phyloP scores from a whole-genome alignment of 2,113 vertebrate species.

The Illadopsis cleaveri region DNA sequence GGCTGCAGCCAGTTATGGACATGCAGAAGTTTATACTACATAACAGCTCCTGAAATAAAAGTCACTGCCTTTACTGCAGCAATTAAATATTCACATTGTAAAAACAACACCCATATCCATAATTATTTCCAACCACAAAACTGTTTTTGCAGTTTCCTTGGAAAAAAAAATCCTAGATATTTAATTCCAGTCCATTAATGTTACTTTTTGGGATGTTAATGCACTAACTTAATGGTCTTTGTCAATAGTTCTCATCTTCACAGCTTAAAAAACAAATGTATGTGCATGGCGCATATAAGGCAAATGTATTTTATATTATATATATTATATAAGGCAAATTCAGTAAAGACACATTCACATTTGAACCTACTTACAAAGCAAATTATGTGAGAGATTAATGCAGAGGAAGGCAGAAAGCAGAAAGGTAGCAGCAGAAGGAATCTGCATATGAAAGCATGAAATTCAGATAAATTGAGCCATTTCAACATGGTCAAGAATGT shows the following conservation, averaged over 20 bases:
- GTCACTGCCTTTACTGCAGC: neutral
- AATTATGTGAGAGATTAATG: neutral
- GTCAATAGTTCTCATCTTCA: neutral
- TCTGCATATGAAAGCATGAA: neutral
- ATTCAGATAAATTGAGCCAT: neutral
- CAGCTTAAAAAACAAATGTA: neutral
- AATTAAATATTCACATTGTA: neutral
- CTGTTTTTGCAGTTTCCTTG: neutral
- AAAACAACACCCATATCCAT: neutral
- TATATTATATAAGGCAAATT: neutral
- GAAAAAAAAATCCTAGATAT: neutral
- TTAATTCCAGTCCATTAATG: neutral
- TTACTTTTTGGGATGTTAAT: neutral
- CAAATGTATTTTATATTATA: neutral
- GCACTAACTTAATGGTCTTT: neutral
- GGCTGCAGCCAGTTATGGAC: neutral
- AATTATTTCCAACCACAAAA: neutral
- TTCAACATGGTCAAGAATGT: neutral
- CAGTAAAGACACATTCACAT: neutral
- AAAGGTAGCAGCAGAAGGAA: neutral
- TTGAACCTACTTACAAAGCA: neutral
- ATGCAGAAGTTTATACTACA: neutral
- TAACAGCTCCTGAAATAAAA: neutral
- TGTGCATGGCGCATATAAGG: neutral
- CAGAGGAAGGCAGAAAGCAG: neutral